Conservation (phyloP, 2,797 vertebrate species). For the Hoplostethus atlanticus region DNA sequence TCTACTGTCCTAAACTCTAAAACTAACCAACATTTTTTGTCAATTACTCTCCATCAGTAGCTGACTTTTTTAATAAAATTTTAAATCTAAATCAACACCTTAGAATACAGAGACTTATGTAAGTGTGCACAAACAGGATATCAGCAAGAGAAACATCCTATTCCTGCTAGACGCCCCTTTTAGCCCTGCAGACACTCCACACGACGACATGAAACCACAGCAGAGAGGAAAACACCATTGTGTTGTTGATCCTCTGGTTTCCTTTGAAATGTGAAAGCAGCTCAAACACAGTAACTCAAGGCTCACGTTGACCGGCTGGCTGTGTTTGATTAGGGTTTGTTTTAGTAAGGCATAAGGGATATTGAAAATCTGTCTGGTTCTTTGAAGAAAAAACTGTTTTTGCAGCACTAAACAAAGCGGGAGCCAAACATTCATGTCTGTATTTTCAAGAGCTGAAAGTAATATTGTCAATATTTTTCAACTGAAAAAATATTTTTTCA, state of each 20-base stretch:
- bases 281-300: conserved; percentile 37
- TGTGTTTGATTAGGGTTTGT: conserved; percentile 47
- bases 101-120: conserved; percentile 4
- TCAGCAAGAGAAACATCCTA: conserved; percentile 67
- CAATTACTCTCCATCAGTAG: neutral
- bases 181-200: conserved; percentile 16
- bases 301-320: conserved; percentile 3
- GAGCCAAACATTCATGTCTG: neutral
- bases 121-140: conserved; percentile 67
- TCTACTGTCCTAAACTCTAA: neutral
- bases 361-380: conserved; percentile 1
- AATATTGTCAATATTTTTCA: neutral
- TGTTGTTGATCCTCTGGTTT: conserved; percentile 58
- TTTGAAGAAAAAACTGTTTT: conserved; percentile 10
- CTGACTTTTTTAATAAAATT: neutral
- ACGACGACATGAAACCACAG: conserved; percentile 71
- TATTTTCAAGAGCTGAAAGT: neutral
- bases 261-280: conserved; percentile 56
- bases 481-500: neutral
- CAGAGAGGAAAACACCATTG: conserved; percentile 73
- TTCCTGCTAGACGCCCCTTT: conserved; percentile 49
- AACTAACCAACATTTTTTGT: too few species aligned
- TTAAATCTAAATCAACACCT: conserved; percentile 19
- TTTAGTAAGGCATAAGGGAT: conserved; percentile 28
- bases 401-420: conserved; percentile 4